Evolutionary conservation across 2,797 vertebrate species (phyloP), one percentile per base, ranked within the genome.

Genomic region (Micromesistius poutassou): DNA sequence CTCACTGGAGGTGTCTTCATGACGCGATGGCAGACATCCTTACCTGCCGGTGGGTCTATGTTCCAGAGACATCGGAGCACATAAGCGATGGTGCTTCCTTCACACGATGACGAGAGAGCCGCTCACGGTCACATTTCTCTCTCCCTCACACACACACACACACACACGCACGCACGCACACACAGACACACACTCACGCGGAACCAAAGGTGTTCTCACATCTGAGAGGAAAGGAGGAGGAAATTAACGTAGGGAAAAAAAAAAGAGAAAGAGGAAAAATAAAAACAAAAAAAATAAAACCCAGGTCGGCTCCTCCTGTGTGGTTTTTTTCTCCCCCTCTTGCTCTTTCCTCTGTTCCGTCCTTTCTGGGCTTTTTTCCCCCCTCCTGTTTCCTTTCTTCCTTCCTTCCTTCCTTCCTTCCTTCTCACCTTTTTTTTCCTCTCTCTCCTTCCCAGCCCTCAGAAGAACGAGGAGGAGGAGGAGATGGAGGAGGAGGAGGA

Each of bases 11-110:
- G 38, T 50, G 35, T 68, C 35, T 70, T 35, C 66, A 70, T 30
- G n/a, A 9, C 14, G 74, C 70, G 72, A 84, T 70, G 81, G 78
- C 35, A 73, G 81, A 68, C 84, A 73, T 50, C 87, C 93, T 89
- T 94, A 94, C 92, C 93, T 93, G 88, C 89, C 85, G 87, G 90
- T 85, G 86, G 87, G 91, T 87, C 90, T 91, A 90, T 89, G 88
- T 92, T 89, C 88, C 73, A 89, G 88, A 93, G 91, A 91, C 94
- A 95, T 95, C 86, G 89, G 92, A 87, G 89, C 92, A 91, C 91
- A 92, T 90, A 91, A 85, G 90, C 66, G 38, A 85, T 31, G 88
- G 84, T 30, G 88, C 75, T 88, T 93, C 91, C 91, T 93, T 94
- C 89, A 91, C 89, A 86, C 85, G 88, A 83, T 90, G 92, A 89